Base-by-base conservation (phyloP, 2,888 invertebrate species). In the Formica aserva region DNA sequence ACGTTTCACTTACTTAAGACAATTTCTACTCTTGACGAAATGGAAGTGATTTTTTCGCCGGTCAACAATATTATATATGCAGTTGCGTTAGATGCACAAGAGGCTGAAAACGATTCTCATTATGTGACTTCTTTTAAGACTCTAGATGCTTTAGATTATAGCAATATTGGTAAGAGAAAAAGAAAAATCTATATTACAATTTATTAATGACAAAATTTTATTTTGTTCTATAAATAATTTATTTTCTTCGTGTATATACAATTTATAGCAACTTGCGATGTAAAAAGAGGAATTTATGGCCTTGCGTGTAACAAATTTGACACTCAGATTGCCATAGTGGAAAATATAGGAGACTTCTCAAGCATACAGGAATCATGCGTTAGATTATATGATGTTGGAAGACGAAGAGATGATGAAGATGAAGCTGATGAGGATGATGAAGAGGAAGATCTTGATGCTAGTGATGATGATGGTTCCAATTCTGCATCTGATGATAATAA, bases 51-150 rank as follows among this genome's bases (percentile, higher is more conserved):
- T 84, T 99, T 99, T 95, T 99, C 98, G 83, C 97, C 98, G 3
- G 96, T 97, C 78, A 98, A 98, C 89, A 97, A 97, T 91, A 97
- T 98, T 41, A 97, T 99, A 85, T 99, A 99, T 95, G 98, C 98
- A 18, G 97, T 98, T 41, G 96, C 97, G 48, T 95, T 97, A 85
- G 98, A 98, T 93, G 13, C 13, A 13, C 97, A 97, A 90, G 97
- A 97, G 88, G 95, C 95, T 75, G 97, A 97, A 8, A 97, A 97
- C 87, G 97, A 97, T 90, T 96, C 96, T 60, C 97, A 97, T 87
- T 98, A 97, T 93, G 98, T 98, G 91, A 98, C 98, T 52, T 98
- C 98, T 89, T 99, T 99, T 95, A 98, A 99, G 94, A 99, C 99
- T 0, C 96, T 99, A 60, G 99, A 99, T 95, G 97, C 99, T 0